phyloP scores from a whole-genome alignment of 2,797 vertebrate species.

The Simalia tracyae region DNA sequence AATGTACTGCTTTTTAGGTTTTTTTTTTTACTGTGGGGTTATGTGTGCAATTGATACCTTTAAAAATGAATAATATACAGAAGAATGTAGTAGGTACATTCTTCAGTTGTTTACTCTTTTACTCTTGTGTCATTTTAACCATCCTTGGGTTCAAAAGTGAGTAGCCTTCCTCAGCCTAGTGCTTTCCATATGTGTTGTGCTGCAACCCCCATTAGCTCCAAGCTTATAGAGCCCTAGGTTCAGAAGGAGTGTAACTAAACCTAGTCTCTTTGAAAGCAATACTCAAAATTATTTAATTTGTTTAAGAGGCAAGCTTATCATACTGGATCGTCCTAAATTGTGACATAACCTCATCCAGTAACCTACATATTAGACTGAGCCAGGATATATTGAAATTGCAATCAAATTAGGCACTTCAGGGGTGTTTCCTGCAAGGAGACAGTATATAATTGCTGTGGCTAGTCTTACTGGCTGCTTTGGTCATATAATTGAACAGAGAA shows the following conservation, averaged over 20 bases:
- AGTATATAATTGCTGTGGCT: conserved; percentile 68
- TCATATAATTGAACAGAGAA: conserved; percentile 57
- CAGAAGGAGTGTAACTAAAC: conserved; percentile 19
- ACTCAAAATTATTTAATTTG: conserved; percentile 52
- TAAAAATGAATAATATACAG: not conserved
- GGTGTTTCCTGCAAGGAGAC: conserved; percentile 62
- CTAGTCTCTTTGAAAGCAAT: conserved; percentile 54
- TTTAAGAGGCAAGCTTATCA: conserved; percentile 43
- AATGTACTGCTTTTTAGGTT: not conserved
- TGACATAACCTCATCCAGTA: conserved; percentile 64
- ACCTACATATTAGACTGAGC: conserved; percentile 64
- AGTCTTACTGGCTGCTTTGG: conserved; percentile 66
- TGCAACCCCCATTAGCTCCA: not conserved
- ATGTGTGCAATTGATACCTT: not conserved
- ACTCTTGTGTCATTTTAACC: not conserved
- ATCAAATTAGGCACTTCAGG: conserved; percentile 63
- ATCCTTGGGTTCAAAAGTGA: not conserved
- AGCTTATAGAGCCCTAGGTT: not conserved
- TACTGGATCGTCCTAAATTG: conserved; percentile 61
- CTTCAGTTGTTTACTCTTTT: not conserved
- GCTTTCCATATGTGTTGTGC: not conserved
- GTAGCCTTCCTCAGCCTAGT: not conserved
- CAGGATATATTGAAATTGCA: conserved; percentile 58
- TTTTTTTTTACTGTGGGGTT: not conserved
- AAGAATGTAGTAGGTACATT: not conserved